phyloP scores from a whole-genome alignment of 2,888 invertebrate genomes.

The Spicauda simplicius region DNA sequence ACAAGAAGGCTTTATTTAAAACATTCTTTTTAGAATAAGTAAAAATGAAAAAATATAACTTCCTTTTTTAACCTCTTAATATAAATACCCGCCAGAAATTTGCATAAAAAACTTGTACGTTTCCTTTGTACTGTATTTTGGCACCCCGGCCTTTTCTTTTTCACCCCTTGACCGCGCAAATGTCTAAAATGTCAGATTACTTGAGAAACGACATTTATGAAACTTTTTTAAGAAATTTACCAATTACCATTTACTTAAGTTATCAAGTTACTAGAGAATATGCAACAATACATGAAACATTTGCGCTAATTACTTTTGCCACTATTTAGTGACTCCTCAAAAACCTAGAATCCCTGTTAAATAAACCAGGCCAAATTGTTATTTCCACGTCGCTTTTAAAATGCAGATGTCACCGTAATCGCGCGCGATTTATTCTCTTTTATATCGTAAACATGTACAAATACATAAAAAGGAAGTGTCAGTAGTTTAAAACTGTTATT shows the following conservation, averaged over 20 bases:
- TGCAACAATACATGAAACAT: too few species aligned
- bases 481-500: too few species aligned
- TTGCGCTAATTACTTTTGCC: background rate
- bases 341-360: background rate
- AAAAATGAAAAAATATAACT: background rate
- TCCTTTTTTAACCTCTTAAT: too few species aligned
- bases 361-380: background rate
- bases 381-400: background rate
- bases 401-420: background rate
- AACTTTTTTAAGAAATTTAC: too few species aligned
- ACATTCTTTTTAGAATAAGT: background rate
- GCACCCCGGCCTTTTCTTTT: background rate
- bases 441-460: too few species aligned
- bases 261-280: too few species aligned
- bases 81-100: too few species aligned
- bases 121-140: background rate
- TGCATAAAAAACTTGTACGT: too few species aligned
- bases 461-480: too few species aligned
- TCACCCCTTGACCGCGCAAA: background rate
- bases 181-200: background rate
- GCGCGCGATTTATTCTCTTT: background rate
- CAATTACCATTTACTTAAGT: too few species aligned
- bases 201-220: too few species aligned
- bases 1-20: slow-evolving; percentile 1
- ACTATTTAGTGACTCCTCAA: background rate